Base-by-base conservation (phyloP, 1,140 invertebrate genomes). In the Pristionchus pacificus region DNA sequence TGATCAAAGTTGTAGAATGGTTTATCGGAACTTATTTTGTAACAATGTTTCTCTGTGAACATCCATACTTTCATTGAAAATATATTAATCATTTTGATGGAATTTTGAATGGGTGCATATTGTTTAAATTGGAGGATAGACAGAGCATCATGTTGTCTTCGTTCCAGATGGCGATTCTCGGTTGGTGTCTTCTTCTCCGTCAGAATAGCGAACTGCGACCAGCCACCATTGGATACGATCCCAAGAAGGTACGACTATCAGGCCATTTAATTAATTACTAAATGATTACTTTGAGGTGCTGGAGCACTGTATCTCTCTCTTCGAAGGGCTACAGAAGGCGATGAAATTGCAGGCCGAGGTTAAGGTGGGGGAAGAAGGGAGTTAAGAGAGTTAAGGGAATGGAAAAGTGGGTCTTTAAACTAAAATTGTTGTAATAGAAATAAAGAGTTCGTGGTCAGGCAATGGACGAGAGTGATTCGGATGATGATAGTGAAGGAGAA, bases 161-260 rank as follows among this genome's bases (percentile, higher is more conserved):
- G 13, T 29, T 49, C n/a, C 57, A 49, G 64, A 77, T 82, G 80
- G 27, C 77, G 25, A n/a, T 83, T 28, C 76, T 80, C 31, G 79
- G 70, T n/a, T 65, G 81, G 29, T 77, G 74, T 30, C 72, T 61
- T 1, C 58, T 79, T 27, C 64, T 82, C 2, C 28, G 66, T 25
- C 27, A 83, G 6, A 70, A 73, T 0, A 28, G 30, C 30, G 65
- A 74, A 27, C 27, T 65, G 61, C 38, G 81, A n/a, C 82, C 82
- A 6, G n/a, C 71, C 13, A 38, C 74, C 15, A 68, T 84, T 49
- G 31, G 24, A 14, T 62, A 76, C 2, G 61, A 78, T 29, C 68
- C 75, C 1, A 71, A 76, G 63, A 68, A 76, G 38, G 67, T 69
- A 27, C n/a, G 58, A 19, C 33, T 13, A 15, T 58, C 27, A 13